Percentiles rank a stretch among this genome's conserved stretches.
Evolutionary conservation across 2,113 vertebrate genomes (phyloP).

Genomic region (Cnemophilus loriae): DNA sequence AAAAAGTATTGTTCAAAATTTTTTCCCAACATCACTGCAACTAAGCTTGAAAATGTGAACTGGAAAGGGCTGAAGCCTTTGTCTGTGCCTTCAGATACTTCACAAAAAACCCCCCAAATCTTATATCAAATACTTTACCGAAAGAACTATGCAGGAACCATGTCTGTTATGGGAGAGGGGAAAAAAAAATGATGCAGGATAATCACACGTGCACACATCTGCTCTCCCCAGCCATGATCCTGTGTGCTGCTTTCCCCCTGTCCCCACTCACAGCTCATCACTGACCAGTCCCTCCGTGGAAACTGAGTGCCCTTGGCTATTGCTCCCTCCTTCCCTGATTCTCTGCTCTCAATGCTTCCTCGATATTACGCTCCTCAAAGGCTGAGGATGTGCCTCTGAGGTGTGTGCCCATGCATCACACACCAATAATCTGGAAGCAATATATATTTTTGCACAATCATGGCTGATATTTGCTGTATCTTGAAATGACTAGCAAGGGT

Average conservation of each 20-base stretch:
- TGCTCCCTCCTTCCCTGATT: not conserved
- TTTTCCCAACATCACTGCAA: rapidly evolving
- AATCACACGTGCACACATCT: not conserved
- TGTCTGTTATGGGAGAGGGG: rapidly evolving
- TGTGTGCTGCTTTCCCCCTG: not conserved
- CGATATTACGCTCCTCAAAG: rapidly evolving
- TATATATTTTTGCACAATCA: not conserved
- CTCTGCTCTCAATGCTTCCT: not conserved
- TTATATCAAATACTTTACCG: not conserved
- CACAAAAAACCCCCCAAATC: not conserved
- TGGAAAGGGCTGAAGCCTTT: not conserved
- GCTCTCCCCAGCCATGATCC: not conserved
- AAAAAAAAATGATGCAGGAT: not conserved
- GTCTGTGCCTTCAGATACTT: not conserved
- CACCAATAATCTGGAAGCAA: not conserved
- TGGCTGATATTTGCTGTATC: not conserved
- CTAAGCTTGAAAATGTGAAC: not conserved
- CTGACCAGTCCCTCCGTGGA: not conserved
- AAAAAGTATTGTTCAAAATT: not conserved
- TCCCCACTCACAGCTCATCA: not conserved
- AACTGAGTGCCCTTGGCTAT: not conserved
- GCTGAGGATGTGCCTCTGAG: not conserved
- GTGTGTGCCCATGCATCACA: rapidly evolving
- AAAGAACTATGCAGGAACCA: not conserved
- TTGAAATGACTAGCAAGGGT: not conserved